Evolutionary conservation across 92 coral and sea anemone genomes (phyloP), one percentile per base, ranked within the genome.

Genomic region (Epizoanthus stellaris): DNA sequence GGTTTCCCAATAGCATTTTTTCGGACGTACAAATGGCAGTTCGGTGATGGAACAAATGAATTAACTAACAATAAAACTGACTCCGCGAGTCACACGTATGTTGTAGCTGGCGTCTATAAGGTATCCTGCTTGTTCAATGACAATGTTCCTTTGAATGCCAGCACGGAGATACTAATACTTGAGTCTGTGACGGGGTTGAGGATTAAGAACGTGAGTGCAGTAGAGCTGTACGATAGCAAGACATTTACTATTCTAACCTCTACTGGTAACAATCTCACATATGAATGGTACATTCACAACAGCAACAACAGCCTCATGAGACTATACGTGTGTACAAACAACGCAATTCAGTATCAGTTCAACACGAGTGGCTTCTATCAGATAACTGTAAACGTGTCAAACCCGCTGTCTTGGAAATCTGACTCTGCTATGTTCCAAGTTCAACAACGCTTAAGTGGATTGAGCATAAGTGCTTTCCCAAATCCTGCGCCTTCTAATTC

Each of bases 401-500:
- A 96, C 88, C 88, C 95, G 25, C 75, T 96, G 38, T 94, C 95
- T 21, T 80, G 65, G 53, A 72, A 71, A 5, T 75, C 82, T 63
- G 87, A 88, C 64, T 72, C 86, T 36, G 67, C 70, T 57, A 36
- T 83, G 34, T 95, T 96, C 70, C 67, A 62, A 21, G 99, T 96
- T 63, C 97, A 94, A 67, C 88, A 65, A 66, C 87, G 84, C 61
- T 89, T 96, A 42, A 75, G 87, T 64, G 91, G 92, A 19, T 82
- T 96, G 21, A 80, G 88, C 0, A 82, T 96, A 67, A 89, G 57
- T 80, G 91, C 98, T 56, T 88, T 73, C 58, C 93, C 97, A 40
- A 94, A 92, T 85, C 98, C 98, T 40, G 98, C 95, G 61, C 92
- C 88, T n/a, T 85, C 98, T 3, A 92, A 93, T 67, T 56, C 90